Conservation (phyloP, 1,140 invertebrate genomes). For the Stegodyphus dumicola region DNA sequence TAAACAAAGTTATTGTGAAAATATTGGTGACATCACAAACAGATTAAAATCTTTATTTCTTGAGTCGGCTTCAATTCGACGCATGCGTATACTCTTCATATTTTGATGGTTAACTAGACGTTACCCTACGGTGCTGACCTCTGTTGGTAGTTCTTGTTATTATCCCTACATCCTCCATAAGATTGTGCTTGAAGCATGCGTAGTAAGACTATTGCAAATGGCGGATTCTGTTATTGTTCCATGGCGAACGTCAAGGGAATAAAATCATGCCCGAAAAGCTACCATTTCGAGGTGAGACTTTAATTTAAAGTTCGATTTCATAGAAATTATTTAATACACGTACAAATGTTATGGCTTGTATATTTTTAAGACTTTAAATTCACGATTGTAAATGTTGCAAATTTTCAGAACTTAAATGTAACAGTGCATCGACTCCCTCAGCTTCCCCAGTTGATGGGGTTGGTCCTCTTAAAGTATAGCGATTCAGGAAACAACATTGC, state of each 20-base stretch:
- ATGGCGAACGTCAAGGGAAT: slow-evolving; percentile 76
- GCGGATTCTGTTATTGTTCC: slow-evolving; percentile 82
- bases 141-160: slow-evolving; percentile 44
- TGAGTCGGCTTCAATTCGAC: not conserved
- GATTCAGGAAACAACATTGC: slow-evolving; percentile 47
- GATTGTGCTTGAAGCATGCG: slow-evolving; percentile 76
- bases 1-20: no score
- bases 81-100: slow-evolving; percentile 35
- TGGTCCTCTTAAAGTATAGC: slow-evolving; percentile 53
- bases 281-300: slow-evolving; percentile 71
- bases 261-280: slow-evolving; percentile 74
- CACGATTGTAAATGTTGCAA: not conserved
- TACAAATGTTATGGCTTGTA: not conserved
- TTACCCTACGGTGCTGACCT: slow-evolving; percentile 55
- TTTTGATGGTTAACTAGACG: slow-evolving; percentile 8
- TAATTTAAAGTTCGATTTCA: slow-evolving; percentile 35
- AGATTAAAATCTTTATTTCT: no score
- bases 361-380: not conserved
- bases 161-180: slow-evolving; percentile 54
- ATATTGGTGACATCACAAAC: no score
- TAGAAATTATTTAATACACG: slow-evolving; percentile 12
- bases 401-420: slow-evolving; percentile 56
- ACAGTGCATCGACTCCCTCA: slow-evolving; percentile 59
- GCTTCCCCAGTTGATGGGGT: slow-evolving; percentile 56
- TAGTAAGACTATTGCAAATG: slow-evolving; percentile 79